Percentiles rank a stretch among this genome's conserved stretches.
Conservation (phyloP, 2,888 invertebrate genomes). For the Euzetes globulus region DNA sequence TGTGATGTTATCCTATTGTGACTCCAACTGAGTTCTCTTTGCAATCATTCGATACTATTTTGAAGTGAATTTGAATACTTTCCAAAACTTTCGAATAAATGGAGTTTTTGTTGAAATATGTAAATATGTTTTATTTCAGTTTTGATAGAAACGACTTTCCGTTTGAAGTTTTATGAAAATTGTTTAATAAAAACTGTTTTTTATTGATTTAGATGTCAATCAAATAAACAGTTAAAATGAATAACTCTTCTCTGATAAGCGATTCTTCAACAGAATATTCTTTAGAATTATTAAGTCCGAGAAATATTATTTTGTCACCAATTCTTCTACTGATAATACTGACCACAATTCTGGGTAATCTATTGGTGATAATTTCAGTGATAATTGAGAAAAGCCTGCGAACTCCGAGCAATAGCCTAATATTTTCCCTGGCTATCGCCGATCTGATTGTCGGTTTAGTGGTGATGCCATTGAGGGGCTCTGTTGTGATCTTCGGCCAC, state of each 20-base stretch:
- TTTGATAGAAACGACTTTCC: no score
- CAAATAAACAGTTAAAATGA: background rate
- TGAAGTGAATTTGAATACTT: no score
- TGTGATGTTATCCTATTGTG: no score
- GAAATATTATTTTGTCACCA: background rate
- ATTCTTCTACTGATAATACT: background rate
- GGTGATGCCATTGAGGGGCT: constrained; percentile 6
- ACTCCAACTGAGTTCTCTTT: no score
- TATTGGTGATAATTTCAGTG: background rate
- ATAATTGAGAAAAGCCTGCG: background rate
- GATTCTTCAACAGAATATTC: background rate
- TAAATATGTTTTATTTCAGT: no score
- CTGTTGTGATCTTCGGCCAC: background rate
- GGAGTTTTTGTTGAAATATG: no score
- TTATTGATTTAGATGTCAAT: background rate
- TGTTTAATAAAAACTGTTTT: no score
- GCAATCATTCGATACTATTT: no score
- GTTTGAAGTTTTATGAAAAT: no score
- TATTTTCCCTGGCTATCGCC: constrained; percentile 8
- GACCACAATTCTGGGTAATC: background rate
- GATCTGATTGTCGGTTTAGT: constrained; percentile 2
- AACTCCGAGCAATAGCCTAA: constrained; percentile 12
- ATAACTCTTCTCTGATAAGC: background rate
- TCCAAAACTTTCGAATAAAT: no score
- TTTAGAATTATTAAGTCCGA: background rate